Base-by-base conservation (phyloP, 2,113 vertebrate genomes). In the Scytalopus superciliaris region DNA sequence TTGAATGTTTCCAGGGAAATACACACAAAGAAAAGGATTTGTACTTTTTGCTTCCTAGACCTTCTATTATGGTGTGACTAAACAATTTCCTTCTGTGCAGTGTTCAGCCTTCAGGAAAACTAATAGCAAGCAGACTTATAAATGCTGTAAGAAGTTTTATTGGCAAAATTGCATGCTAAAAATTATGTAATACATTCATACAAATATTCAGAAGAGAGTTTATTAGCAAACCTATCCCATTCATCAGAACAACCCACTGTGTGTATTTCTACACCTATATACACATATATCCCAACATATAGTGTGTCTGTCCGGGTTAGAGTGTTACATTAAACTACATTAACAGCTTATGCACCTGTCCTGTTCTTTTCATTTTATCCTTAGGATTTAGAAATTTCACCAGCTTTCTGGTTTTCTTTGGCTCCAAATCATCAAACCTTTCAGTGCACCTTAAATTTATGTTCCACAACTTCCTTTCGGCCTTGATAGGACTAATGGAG, bases 401-500 rank as follows among this genome's bases (percentile, higher is more conserved):
- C 17, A 66, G 24, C 12, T 77, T 84, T 39, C 40, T 49, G 8
- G 1, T 27, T 87, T 87, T 40, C 25, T 55, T 73, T 37, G 24
- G 22, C 55, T 85, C 23, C 39, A 67, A 88, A 31, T 40, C 0
- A 0, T 9, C 57, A 66, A 70, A 44, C 2, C 1, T 0, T 40
- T 69, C 30, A 57, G 35, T 19, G 18, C 8, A 63, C 4, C 56
- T 69, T 79, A 52, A 69, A 56, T 60, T 76, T 60, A 4, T 56
- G 12, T 80, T 84, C 57, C 14, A 25, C 9, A 9, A 30, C 16
- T 89, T 85, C 35, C 28, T 77, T 92, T 93, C 64, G 64, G 33
- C 33, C 45, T 81, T 87, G 50, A 39, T 19, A 78, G 24, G 15
- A 66, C 39, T 42, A 60, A 60, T 28, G 40, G 44, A 82, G 18